Conservation (phyloP, 2,888 invertebrate species). For the Orchesella flavescens region DNA sequence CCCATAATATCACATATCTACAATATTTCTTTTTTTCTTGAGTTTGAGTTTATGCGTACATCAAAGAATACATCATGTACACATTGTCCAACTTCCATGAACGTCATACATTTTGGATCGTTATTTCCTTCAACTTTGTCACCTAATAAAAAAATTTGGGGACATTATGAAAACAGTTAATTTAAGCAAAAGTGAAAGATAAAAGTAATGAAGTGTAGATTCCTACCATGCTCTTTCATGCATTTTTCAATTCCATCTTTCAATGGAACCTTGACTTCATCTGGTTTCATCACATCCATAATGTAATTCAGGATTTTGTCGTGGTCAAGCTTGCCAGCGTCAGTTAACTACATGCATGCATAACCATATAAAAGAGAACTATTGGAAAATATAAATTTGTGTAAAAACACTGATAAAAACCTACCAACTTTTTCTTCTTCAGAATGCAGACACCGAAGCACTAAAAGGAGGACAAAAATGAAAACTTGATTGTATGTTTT, state of each 20-base stretch:
- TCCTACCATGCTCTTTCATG: conserved; percentile 68
- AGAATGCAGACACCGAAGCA: conserved; percentile 71
- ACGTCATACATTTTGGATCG: conserved; percentile 68
- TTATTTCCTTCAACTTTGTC: conserved; percentile 67
- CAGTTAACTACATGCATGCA: conserved; percentile 51
- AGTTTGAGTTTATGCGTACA: too few species aligned
- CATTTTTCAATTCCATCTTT: conserved; percentile 68
- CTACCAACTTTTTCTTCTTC: conserved; percentile 69
- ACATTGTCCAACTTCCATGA: conserved; percentile 69
- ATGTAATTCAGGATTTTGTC: conserved; percentile 67
- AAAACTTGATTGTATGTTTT: background rate
- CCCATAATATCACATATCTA: background rate
- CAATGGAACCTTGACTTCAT: conserved; percentile 64
- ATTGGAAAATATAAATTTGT: background rate
- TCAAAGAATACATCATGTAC: conserved; percentile 70
- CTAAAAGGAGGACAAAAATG: conserved; percentile 35
- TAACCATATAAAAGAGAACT: background rate
- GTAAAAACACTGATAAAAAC: background rate
- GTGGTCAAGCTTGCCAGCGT: conserved; percentile 66
- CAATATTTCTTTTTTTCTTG: too few species aligned
- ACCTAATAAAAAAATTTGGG: conserved; percentile 36
- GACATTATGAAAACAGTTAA: background rate
- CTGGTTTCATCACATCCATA: conserved; percentile 67
- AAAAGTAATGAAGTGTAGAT: background rate
- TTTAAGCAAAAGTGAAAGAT: background rate